A percentile compares a stretch with the other conserved stretches of the same genome.
phyloP scores from a whole-genome alignment of 2,888 invertebrate species.

The Ochropacha duplaris region DNA sequence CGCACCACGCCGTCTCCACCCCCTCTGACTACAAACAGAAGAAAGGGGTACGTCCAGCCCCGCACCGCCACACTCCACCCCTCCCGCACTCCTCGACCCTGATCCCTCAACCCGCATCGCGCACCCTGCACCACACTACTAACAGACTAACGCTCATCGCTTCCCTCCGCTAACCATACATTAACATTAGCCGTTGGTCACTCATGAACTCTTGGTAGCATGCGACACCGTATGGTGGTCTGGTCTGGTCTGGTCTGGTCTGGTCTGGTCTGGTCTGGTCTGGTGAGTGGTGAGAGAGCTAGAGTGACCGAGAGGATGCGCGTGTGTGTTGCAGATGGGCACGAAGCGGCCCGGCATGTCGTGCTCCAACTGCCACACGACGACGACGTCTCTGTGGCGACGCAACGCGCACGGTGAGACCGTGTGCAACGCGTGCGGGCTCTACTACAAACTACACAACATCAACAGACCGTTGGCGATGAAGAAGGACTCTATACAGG shows the following conservation, averaged over 20 bases:
- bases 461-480: slow-evolving; percentile 95
- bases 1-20: slow-evolving; percentile 54
- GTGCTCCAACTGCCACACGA: slow-evolving; percentile 96
- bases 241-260: too few relatives aligned
- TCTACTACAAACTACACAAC: slow-evolving; percentile 97
- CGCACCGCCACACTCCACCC: slow-evolving; percentile 18
- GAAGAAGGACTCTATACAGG: slow-evolving; percentile 84
- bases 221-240: too few relatives aligned
- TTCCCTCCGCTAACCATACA: slow-evolving; percentile 32
- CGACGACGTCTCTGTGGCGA: slow-evolving; percentile 92
- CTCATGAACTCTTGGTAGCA: neutral
- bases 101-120: slow-evolving; percentile 10
- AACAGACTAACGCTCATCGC: slow-evolving; percentile 39
- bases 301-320: neutral
- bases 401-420: slow-evolving; percentile 92
- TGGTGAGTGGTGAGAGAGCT: too few relatives aligned
- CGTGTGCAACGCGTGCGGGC: slow-evolving; percentile 99
- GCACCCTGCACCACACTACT: neutral
- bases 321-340: slow-evolving; percentile 73
- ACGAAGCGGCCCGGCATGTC: slow-evolving; percentile 90
- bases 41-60: slow-evolving; percentile 76
- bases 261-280: too few relatives aligned
- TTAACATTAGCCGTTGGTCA: neutral
- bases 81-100: slow-evolving; percentile 17
- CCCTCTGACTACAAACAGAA: slow-evolving; percentile 79